phyloP scores from a whole-genome alignment of 2,888 invertebrate species.

The Hypselothyrea guttata region DNA sequence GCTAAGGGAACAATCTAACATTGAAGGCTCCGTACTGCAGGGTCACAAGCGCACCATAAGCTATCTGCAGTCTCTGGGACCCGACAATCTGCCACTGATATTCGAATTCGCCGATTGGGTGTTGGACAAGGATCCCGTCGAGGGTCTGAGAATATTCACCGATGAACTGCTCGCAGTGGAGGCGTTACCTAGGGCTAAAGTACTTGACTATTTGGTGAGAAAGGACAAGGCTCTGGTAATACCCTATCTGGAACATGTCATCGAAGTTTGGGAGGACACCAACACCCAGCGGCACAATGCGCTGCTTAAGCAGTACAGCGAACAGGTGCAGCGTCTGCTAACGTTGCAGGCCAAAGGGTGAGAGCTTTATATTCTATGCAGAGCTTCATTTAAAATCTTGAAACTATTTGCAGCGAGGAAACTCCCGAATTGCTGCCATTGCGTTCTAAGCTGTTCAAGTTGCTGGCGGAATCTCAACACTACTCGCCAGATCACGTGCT shows the following conservation, averaged over 20 bases:
- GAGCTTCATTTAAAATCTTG: background rate
- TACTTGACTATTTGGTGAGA: conserved; percentile 93
- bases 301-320: conserved; percentile 93
- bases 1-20: conserved; percentile 88
- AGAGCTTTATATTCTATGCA: conserved; percentile 2
- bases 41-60: conserved; percentile 93
- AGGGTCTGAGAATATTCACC: conserved; percentile 94
- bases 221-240: conserved; percentile 92
- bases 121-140: conserved; percentile 91
- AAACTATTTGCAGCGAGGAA: conserved; percentile 29
- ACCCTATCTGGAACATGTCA: conserved; percentile 96
- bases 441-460: conserved; percentile 86
- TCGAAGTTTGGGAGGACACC: conserved; percentile 93
- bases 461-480: conserved; percentile 90
- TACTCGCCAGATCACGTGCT: conserved; percentile 94
- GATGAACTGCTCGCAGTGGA: conserved; percentile 95
- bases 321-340: conserved; percentile 84
- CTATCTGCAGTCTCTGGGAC: conserved; percentile 94
- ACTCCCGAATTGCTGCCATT: conserved; percentile 78
- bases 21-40: conserved; percentile 86
- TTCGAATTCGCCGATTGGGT: conserved; percentile 98
- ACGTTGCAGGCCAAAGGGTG: conserved; percentile 61
- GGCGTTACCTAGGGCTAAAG: conserved; percentile 92
- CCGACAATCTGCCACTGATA: conserved; percentile 92
- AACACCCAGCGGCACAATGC: conserved; percentile 95